Base-by-base conservation (phyloP, 2,113 vertebrate species). In the Arothron firmamentum region DNA sequence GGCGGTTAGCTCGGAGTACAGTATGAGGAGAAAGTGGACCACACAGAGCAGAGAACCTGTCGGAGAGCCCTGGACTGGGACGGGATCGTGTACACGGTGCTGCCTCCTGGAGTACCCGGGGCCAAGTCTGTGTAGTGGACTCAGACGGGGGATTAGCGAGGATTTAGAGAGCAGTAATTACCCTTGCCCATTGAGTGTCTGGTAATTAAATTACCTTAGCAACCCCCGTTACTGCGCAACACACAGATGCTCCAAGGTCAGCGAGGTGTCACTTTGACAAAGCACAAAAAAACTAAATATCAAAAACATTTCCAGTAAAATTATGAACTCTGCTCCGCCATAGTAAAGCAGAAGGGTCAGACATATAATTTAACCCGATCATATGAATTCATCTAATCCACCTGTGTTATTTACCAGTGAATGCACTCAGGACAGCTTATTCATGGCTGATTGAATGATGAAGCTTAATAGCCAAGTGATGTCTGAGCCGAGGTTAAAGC, bases 81-180 rank as follows among this genome's bases (percentile, higher is more conserved):
- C n/a, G 3, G 70, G 68, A 72, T n/a, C 6, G 59, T 67, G 65
- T 51, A 81, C 67, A 70, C 69, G 52, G 65, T 56, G 19, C 50
- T 48, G 59, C 56, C 59, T 67, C 54, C 55, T 65, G 31, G 47
- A 80, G 67, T 41, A 72, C 70, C 74, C 72, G 15, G 1, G 74
- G 70, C 60, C 23, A 23, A 75, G 46, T 58, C 51, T 63, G 69
- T 72, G 66, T 65, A 56, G 57, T 51, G 66, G 77, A 65, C 74
- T 84, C 75, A 65, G 84, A 70, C 52, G 77, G 59, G 59, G 80
- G 88, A 90, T 90, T 89, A 90, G 80, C 41, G 42, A 43, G 79
- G 87, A 90, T 90, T 90, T 90, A 75, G 81, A 83, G 68, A 83
- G 72, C 81, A 81, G 85, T 88, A 87, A 89, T 90, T 89, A 87